Percentiles rank a stretch among this genome's conserved stretches.
phyloP scores from a whole-genome alignment of 1,140 invertebrate genomes.

The Pentalonia nigronervosa region DNA sequence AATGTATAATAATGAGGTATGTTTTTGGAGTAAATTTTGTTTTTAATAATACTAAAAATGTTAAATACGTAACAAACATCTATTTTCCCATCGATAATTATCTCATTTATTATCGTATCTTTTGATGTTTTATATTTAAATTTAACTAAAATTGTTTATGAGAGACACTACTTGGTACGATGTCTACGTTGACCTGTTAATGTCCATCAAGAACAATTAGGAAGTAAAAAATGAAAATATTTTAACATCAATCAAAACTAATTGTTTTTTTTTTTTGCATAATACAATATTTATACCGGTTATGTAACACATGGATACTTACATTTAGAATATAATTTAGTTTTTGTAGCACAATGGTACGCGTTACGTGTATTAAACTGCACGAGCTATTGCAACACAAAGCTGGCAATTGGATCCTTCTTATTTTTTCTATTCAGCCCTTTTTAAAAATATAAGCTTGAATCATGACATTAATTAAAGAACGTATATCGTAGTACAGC shows the following conservation, averaged over 20 bases:
- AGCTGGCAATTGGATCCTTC: background rate
- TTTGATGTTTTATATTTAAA: background rate
- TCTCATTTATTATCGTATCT: too few species aligned
- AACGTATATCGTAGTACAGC: background rate
- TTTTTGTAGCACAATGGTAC: background rate
- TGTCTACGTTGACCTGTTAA: background rate
- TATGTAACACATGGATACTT: background rate
- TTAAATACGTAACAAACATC: background rate
- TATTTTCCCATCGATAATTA: background rate
- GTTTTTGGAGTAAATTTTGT: background rate
- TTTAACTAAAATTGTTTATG: background rate
- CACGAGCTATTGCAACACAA: background rate
- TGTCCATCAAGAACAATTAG: background rate
- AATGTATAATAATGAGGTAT: background rate
- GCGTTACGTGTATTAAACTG: background rate
- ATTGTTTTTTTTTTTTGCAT: background rate
- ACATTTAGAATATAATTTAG: background rate
- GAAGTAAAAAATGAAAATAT: conserved; percentile 19
- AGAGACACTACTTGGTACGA: background rate
- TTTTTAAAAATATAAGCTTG: background rate
- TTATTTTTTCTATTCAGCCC: background rate
- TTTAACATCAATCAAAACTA: background rate
- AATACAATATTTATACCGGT: background rate
- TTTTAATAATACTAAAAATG: background rate
- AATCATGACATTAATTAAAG: background rate